Evolutionary conservation across 2,113 vertebrate species (phyloP).

Genomic region (Callipepla squamata): DNA sequence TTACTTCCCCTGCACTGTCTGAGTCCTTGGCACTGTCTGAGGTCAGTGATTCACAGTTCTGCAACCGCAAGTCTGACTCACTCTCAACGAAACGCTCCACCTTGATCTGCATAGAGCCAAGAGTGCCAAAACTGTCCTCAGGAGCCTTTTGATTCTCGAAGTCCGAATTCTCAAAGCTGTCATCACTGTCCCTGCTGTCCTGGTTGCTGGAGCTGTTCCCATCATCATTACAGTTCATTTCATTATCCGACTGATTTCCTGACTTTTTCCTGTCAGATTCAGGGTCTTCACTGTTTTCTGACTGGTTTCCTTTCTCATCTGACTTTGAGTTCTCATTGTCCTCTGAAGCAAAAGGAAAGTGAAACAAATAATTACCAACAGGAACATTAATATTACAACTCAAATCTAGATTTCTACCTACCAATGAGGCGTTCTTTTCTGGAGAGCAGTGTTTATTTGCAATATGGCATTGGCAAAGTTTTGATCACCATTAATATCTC

Average conservation of each 20-base stretch:
- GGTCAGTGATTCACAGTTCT: constrained; percentile 84
- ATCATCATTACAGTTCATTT: constrained; percentile 93
- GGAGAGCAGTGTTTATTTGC: background rate
- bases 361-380: constrained; percentile 44
- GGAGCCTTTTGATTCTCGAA: constrained; percentile 86
- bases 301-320: constrained; percentile 91
- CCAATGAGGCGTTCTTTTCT: background rate
- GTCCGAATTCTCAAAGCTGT: constrained; percentile 94
- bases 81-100: constrained; percentile 95
- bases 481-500: background rate
- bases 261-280: constrained; percentile 89
- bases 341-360: constrained; percentile 75
- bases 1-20: constrained; percentile 80
- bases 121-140: constrained; percentile 82
- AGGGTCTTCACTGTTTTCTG: constrained; percentile 91
- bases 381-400: background rate
- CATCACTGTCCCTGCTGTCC: constrained; percentile 95
- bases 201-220: constrained; percentile 95
- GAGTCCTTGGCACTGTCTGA: constrained; percentile 88
- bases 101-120: constrained; percentile 96
- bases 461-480: background rate
- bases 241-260: constrained; percentile 88
- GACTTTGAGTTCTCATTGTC: constrained; percentile 95
- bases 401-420: background rate
- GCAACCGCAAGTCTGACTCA: constrained; percentile 86